Evolutionary conservation across 2,888 invertebrate genomes (phyloP).

Genomic region (Conistra vaccinii): DNA sequence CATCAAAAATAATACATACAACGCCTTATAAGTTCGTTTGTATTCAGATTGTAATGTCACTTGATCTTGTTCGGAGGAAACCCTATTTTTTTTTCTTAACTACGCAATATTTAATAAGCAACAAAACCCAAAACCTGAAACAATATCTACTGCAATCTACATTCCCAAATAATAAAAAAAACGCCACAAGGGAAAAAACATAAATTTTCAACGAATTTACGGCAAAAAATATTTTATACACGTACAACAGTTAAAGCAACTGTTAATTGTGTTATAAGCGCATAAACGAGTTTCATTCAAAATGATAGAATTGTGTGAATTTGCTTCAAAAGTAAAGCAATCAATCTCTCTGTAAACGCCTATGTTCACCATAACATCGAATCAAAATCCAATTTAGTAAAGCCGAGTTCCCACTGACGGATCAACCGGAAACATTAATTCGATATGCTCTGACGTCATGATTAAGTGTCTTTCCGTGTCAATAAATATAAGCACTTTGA

Average conservation of each 20-base stretch:
- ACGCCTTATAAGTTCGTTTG: neutral
- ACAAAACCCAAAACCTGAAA: neutral
- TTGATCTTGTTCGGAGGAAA: slow-evolving; percentile 3
- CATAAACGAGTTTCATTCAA: slow-evolving; percentile 49
- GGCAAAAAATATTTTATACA: slow-evolving; percentile 17
- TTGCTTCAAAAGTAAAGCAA: slow-evolving; percentile 55
- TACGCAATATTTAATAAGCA: neutral
- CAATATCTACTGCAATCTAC: neutral
- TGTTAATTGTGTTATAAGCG: slow-evolving; percentile 44
- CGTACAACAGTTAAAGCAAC: slow-evolving; percentile 32
- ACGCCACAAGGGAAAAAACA: neutral
- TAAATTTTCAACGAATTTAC: slow-evolving; percentile 1
- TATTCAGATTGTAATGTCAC: neutral
- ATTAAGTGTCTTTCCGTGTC: slow-evolving; percentile 49
- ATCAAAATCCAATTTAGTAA: slow-evolving; percentile 64
- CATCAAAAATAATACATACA: neutral
- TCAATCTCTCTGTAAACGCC: slow-evolving; percentile 58
- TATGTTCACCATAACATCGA: slow-evolving; percentile 57
- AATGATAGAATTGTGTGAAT: slow-evolving; percentile 43
- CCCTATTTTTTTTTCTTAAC: neutral
- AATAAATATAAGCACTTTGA: slow-evolving; percentile 47
- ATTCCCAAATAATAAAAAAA: slow-evolving; percentile 8
- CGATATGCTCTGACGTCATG: slow-evolving; percentile 56
- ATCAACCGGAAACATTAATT: slow-evolving; percentile 63
- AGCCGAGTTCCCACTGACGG: slow-evolving; percentile 52